phyloP scores from a whole-genome alignment of 2,888 invertebrate genomes.

The Aphodius granarius region DNA sequence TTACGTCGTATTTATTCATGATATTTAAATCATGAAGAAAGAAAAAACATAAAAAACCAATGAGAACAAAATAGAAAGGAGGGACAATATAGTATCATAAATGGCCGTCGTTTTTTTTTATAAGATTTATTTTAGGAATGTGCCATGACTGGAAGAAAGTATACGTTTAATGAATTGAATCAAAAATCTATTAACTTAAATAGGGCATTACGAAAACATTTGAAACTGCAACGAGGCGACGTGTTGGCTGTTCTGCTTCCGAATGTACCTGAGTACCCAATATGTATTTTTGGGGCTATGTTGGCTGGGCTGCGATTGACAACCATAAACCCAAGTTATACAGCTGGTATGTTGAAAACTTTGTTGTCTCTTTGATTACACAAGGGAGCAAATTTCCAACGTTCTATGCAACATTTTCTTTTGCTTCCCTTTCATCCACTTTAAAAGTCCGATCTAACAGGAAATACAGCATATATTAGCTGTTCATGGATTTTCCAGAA shows the following conservation, averaged over 20 bases:
- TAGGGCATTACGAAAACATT: conserved; percentile 59
- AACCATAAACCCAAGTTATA: conserved; percentile 76
- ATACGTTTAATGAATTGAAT: conserved; percentile 69
- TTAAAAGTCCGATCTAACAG: too few species aligned
- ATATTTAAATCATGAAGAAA: background rate
- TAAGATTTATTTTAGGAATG: conserved; percentile 63
- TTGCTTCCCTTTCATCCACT: too few species aligned
- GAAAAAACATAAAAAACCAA: too few species aligned
- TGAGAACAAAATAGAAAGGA: too few species aligned
- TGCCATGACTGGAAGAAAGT: conserved; percentile 69
- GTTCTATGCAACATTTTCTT: too few species aligned
- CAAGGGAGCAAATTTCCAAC: too few species aligned
- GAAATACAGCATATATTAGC: too few species aligned
- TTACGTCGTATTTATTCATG: too few species aligned
- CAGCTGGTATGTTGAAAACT: conserved; percentile 36
- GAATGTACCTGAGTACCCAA: conserved; percentile 74
- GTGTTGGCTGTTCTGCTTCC: conserved; percentile 72
- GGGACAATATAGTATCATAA: too few species aligned
- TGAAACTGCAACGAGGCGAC: conserved; percentile 68
- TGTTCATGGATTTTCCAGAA: too few species aligned
- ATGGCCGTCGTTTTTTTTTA: background rate
- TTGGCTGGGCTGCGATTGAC: conserved; percentile 72
- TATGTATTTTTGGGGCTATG: conserved; percentile 66
- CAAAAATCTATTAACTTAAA: conserved; percentile 64
- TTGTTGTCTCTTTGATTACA: too few species aligned